These are phyloP conservation scores for Spinibarbus caldwelli DNA, from an alignment of 2,797 vertebrate species.

Conservation along the genomic window DNA sequence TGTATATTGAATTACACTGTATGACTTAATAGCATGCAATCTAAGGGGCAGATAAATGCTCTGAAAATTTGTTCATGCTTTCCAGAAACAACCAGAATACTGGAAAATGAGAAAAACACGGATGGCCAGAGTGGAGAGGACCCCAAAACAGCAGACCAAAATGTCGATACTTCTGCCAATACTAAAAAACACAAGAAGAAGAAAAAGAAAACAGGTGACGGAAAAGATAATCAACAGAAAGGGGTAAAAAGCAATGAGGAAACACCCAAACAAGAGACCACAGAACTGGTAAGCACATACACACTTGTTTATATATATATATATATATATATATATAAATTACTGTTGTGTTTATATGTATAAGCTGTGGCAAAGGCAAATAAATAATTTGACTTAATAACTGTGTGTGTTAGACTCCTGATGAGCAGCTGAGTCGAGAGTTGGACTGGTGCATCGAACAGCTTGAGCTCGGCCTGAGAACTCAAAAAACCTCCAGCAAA, in stretches of 20 bases:
- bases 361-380: background rate
- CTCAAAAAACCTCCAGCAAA: constrained; percentile 84
- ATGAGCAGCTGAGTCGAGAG: constrained; percentile 83
- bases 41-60: background rate
- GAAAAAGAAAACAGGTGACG: constrained; percentile 67
- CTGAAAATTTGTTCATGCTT: background rate
- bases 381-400: background rate
- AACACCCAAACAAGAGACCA: constrained; percentile 55
- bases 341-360: constrained; percentile 6
- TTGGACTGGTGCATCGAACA: constrained; percentile 94
- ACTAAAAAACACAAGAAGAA: constrained; percentile 76
- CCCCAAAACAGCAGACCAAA: background rate
- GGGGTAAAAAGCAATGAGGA: constrained; percentile 27
- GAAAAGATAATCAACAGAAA: constrained; percentile 49
- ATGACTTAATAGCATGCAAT: background rate
- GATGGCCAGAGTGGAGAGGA: constrained; percentile 3
- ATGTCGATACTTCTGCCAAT: constrained; percentile 24
- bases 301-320: background rate
- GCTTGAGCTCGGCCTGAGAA: constrained; percentile 86
- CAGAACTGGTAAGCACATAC: constrained; percentile 62
- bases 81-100: background rate
- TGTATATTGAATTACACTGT: background rate
- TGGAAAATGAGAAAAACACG: constrained; percentile 3
- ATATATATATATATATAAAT: too few species aligned
- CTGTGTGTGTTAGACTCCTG: constrained; percentile 71